phyloP scores from a whole-genome alignment of 2,888 invertebrate species.

The Bugula neritina region DNA sequence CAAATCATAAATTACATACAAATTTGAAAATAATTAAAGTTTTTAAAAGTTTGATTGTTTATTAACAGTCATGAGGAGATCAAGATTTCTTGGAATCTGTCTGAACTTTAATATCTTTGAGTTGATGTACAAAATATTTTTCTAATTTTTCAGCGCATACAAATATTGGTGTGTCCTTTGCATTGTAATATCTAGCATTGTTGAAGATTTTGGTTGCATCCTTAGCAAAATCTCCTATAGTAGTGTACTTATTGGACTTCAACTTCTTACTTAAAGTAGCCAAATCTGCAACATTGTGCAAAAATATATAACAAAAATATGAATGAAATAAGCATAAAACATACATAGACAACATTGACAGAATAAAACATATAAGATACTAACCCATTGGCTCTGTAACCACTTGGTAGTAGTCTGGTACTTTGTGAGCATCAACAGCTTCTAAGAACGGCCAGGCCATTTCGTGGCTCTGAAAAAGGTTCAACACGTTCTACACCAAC shows the following conservation, averaged over 20 bases:
- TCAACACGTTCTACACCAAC: not conserved
- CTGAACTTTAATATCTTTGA: conserved; percentile 36
- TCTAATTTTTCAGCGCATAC: conserved; percentile 92
- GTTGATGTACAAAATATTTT: conserved; percentile 67
- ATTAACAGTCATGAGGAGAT: not conserved
- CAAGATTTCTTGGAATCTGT: conserved; percentile 2
- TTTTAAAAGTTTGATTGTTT: not conserved
- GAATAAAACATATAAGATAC: conserved; percentile 55
- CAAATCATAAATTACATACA: not conserved
- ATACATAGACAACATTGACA: too few species aligned
- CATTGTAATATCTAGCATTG: conserved; percentile 96
- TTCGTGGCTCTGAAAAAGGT: conserved; percentile 69
- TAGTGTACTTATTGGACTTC: conserved; percentile 73
- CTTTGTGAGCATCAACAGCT: conserved; percentile 90
- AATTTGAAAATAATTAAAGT: not conserved
- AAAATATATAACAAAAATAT: not conserved
- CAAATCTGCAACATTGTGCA: conserved; percentile 66
- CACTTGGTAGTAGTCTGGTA: conserved; percentile 86
- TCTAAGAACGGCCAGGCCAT: conserved; percentile 97
- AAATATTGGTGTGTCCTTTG: conserved; percentile 89
- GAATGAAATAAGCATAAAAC: not conserved
- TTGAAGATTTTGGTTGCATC: conserved; percentile 98
- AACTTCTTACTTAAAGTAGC: conserved; percentile 78
- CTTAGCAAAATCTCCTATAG: conserved; percentile 87
- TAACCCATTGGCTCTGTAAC: conserved; percentile 55